Percentiles rank a stretch among this genome's conserved stretches.
phyloP scores from a whole-genome alignment of 2,113 vertebrate genomes.

The Nothoprocta perdicaria region DNA sequence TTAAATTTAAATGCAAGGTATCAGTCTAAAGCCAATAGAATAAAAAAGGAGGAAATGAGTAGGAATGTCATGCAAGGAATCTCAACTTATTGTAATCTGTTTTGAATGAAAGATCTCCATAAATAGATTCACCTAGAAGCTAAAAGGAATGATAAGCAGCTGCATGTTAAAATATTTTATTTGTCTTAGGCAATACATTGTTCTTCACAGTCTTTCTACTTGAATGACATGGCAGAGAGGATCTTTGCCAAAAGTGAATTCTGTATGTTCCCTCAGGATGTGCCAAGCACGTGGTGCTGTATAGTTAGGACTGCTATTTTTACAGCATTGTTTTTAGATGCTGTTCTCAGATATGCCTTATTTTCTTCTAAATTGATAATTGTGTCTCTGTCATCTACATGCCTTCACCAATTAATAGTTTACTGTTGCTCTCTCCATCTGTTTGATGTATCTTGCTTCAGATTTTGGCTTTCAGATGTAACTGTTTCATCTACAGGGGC shows the following conservation, averaged over 20 bases:
- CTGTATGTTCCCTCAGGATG: not conserved
- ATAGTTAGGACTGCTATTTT: conserved; percentile 18
- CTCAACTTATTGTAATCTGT: not conserved
- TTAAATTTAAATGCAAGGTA: not conserved
- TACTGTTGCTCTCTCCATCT: not conserved
- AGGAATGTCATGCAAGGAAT: not conserved
- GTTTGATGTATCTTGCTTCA: not conserved
- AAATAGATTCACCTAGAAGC: not conserved
- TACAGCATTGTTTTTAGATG: conserved; percentile 22
- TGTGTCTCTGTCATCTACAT: not conserved
- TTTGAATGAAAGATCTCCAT: not conserved
- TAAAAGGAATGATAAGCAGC: not conserved
- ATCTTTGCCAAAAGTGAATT: conserved; percentile 1
- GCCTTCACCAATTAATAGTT: not conserved
- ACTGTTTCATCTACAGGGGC: not conserved
- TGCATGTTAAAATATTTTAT: not conserved
- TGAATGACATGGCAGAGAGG: not conserved
- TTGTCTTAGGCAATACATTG: not conserved
- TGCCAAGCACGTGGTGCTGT: not conserved
- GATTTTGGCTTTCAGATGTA: not conserved
- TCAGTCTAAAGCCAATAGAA: not conserved
- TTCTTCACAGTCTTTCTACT: not conserved
- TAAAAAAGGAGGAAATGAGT: not conserved
- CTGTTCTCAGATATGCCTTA: conserved; percentile 26
- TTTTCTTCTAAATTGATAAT: conserved; percentile 39